Evolutionary conservation across 2,113 vertebrate genomes (phyloP).

Genomic region (Scomber japonicus): DNA sequence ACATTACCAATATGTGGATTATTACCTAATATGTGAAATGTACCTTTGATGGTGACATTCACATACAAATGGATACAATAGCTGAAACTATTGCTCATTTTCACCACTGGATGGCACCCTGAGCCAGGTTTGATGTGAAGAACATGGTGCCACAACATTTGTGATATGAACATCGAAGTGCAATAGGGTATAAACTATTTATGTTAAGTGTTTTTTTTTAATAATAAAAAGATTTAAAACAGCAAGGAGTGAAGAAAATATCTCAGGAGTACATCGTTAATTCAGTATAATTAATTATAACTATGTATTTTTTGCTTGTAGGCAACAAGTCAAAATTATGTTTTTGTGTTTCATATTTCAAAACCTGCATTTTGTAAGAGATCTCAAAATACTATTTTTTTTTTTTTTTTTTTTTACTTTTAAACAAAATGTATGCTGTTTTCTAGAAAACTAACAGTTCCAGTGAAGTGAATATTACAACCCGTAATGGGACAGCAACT

Average conservation of each 20-base stretch:
- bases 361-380: no score
- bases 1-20: not conserved
- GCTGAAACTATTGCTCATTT: not conserved
- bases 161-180: not conserved
- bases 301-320: not conserved
- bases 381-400: no score
- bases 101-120: slow-evolving; percentile 53
- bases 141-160: not conserved
- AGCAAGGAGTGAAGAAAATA: no score
- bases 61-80: not conserved
- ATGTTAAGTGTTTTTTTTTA: not conserved
- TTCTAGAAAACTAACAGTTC: no score
- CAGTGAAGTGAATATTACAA: no score
- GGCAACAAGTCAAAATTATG: not conserved
- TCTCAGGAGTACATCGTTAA: no score
- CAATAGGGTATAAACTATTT: not conserved
- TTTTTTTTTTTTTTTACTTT: no score
- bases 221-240: not conserved
- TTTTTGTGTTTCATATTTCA: no score
- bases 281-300: no score
- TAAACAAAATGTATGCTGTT: no score
- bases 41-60: no score
- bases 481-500: no score
- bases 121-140: not conserved
- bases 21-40: not conserved